These are phyloP conservation scores for Coccyzus lansbergi DNA, from an alignment of 2,797 vertebrate genomes.

Conservation along the genomic window DNA sequence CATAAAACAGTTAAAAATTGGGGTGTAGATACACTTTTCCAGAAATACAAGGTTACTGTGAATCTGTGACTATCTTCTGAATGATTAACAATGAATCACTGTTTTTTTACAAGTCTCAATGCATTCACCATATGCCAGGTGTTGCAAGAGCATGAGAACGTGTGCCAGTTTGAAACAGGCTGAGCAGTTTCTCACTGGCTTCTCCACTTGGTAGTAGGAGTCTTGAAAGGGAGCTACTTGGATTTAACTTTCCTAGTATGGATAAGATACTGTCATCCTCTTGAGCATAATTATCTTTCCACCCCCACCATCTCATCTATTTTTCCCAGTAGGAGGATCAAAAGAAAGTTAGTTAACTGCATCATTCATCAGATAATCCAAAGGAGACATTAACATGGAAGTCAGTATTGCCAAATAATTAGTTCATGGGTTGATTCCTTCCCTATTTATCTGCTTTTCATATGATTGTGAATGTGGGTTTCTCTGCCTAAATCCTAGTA, in stretches of 20 bases:
- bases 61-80: slow-evolving; percentile 45
- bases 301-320: not conserved
- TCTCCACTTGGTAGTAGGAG: not conserved
- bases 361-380: slow-evolving; percentile 50
- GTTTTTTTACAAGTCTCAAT: slow-evolving; percentile 64
- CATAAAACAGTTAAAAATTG: not conserved
- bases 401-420: slow-evolving; percentile 36
- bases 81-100: slow-evolving; percentile 75
- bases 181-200: slow-evolving; percentile 37
- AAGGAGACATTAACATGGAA: slow-evolving; percentile 40
- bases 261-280: slow-evolving; percentile 52
- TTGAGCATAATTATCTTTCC: slow-evolving; percentile 48
- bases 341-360: slow-evolving; percentile 52
- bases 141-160: slow-evolving; percentile 60
- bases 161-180: slow-evolving; percentile 36
- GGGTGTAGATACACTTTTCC: slow-evolving; percentile 3
- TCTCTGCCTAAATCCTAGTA: not conserved
- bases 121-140: slow-evolving; percentile 69
- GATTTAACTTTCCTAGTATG: slow-evolving; percentile 31
- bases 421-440: slow-evolving; percentile 11
- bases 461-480: not conserved
- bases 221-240: not conserved
- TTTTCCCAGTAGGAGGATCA: slow-evolving; percentile 64
- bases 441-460: slow-evolving; percentile 26
- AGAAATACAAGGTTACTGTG: slow-evolving; percentile 1